These are phyloP conservation scores for Melangyna quadrimaculata DNA, from an alignment of 2,888 invertebrate species.

Conservation along the genomic window DNA sequence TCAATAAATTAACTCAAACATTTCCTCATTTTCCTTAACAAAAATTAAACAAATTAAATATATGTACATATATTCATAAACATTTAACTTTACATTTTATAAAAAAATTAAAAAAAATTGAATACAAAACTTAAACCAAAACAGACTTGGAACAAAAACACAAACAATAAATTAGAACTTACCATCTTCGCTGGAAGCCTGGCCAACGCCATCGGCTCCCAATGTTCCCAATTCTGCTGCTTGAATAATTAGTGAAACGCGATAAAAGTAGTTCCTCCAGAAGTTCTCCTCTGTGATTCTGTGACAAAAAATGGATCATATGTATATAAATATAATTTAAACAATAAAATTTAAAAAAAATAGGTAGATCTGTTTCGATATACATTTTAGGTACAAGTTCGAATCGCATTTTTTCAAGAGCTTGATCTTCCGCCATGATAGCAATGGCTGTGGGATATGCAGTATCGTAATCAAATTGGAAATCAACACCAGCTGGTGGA, in stretches of 20 bases:
- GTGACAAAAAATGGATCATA: constrained; percentile 66
- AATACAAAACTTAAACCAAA: constrained; percentile 26
- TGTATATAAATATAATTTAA: not conserved
- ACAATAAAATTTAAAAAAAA: not conserved
- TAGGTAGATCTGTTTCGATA: constrained; percentile 78
- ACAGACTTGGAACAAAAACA: constrained; percentile 48
- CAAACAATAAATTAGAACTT: constrained; percentile 74
- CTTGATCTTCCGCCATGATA: constrained; percentile 96
- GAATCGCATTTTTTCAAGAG: constrained; percentile 99
- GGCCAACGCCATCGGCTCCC: constrained; percentile 80
- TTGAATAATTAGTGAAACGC: constrained; percentile 98
- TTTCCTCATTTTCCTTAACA: constrained; percentile 72
- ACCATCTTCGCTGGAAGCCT: constrained; percentile 81
- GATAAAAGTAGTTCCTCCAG: constrained; percentile 99
- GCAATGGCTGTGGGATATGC: constrained; percentile 96
- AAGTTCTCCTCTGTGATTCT: constrained; percentile 98
- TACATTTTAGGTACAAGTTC: constrained; percentile 99
- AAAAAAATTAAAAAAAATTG: not conserved
- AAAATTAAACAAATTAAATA: constrained; percentile 77
- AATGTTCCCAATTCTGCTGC: constrained; percentile 88
- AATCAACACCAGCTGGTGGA: constrained; percentile 97
- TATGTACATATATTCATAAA: constrained; percentile 25
- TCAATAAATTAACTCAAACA: constrained; percentile 44
- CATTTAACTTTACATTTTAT: constrained; percentile 8
- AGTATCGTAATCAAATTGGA: constrained; percentile 96